Percentiles rank a stretch among this genome's conserved stretches.
phyloP scores from a whole-genome alignment of 2,113 vertebrate species.

The Columba janthina region DNA sequence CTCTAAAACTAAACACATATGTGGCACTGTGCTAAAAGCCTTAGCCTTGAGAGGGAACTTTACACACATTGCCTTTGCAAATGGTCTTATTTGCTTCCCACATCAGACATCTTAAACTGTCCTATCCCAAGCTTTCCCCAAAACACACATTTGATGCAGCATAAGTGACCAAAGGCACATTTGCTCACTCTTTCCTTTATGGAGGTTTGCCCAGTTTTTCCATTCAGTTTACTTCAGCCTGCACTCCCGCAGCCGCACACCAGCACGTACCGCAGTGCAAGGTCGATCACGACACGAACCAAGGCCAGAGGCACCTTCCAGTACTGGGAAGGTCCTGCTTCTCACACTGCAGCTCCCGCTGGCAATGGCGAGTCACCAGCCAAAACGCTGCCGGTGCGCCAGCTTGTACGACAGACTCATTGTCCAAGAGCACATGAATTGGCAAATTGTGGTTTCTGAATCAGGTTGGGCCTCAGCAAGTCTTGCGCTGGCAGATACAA shows the following conservation, averaged over 20 bases:
- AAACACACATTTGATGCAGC: neutral
- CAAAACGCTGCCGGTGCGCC: rapidly evolving
- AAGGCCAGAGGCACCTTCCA: neutral
- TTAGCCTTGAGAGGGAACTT: neutral
- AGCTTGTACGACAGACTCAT: neutral
- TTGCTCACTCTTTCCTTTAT: neutral
- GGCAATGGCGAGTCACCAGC: neutral
- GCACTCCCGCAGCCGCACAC: rapidly evolving
- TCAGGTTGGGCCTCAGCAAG: neutral
- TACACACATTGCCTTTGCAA: neutral
- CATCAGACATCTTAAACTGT: neutral
- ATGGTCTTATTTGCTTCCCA: neutral
- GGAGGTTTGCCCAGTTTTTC: neutral
- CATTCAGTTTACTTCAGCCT: neutral
- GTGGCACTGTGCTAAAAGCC: neutral
- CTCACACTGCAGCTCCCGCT: rapidly evolving
- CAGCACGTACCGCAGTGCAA: neutral
- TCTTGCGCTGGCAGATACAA: neutral
- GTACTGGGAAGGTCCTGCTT: rapidly evolving
- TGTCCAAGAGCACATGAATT: neutral
- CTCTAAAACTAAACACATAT: neutral
- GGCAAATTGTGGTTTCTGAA: neutral
- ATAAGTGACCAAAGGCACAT: neutral
- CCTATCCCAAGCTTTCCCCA: neutral
- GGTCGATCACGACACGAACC: rapidly evolving